These are phyloP conservation scores for Batillaria attramentaria DNA, from an alignment of 1,140 invertebrate genomes.

Conservation along the genomic window DNA sequence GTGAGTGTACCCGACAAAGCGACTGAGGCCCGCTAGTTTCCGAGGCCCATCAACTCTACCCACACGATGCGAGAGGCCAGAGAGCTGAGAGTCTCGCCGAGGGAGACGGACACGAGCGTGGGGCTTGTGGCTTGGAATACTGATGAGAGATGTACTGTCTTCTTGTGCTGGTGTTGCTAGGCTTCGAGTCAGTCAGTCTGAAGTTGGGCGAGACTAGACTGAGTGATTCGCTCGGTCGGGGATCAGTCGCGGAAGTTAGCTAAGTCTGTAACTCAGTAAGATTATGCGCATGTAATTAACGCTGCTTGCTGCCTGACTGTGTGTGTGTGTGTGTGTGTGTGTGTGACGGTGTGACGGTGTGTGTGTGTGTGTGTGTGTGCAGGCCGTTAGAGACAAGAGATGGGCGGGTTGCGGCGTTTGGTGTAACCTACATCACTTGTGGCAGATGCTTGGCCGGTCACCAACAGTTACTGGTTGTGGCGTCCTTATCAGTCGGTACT, in stretches of 20 bases:
- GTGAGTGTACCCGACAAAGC: no score
- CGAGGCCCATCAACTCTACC: not conserved
- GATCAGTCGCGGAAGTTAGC: not conserved
- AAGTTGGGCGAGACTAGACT: no score
- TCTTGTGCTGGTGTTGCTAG: not conserved
- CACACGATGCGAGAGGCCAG: not conserved
- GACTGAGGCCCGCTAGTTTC: no score
- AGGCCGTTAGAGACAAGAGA: no score
- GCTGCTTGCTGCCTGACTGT: not conserved
- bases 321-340: not conserved
- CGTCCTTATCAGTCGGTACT: no score
- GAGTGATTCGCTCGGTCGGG: no score
- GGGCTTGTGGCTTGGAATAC: not conserved
- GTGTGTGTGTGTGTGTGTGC: conserved; percentile 2
- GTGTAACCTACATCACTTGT: no score
- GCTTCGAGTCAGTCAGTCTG: not conserved
- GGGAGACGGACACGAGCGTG: no score
- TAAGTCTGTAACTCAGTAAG: not conserved
- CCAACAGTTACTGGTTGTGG: no score
- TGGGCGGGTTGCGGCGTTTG: no score
- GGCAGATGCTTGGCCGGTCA: no score
- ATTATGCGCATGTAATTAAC: not conserved
- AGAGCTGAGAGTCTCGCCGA: not conserved
- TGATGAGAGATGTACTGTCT: not conserved
- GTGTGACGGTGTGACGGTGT: no score